These are phyloP conservation scores for Idaea biselata DNA, from an alignment of 2,888 invertebrate species.

Conservation along the genomic window DNA sequence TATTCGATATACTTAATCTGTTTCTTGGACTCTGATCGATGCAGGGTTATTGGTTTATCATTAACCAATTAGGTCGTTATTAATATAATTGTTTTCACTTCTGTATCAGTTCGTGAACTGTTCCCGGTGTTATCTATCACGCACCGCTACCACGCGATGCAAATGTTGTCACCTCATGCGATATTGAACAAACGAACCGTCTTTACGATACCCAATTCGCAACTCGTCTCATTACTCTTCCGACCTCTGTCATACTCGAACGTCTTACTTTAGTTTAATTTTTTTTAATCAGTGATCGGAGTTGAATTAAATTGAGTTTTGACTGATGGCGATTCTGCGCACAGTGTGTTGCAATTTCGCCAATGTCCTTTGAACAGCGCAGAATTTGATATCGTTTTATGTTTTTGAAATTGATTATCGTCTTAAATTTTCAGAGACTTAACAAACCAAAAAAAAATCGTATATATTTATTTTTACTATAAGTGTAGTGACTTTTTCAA, in stretches of 20 bases:
- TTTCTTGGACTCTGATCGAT: conserved; percentile 41
- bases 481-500: conserved; percentile 42
- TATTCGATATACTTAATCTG: conserved; percentile 34
- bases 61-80: conserved; percentile 61
- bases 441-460: conserved; percentile 3
- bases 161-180: conserved; percentile 34
- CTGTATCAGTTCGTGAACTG: conserved; percentile 38
- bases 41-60: conserved; percentile 50
- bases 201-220: conserved; percentile 26
- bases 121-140: conserved; percentile 54
- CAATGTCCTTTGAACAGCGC: too few species aligned
- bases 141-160: conserved; percentile 37
- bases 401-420: conserved; percentile 23
- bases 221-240: conserved; percentile 30
- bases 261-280: conserved; percentile 22
- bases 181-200: conserved; percentile 13
- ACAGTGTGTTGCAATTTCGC: too few species aligned
- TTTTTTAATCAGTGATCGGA: too few species aligned
- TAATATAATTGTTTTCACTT: conserved; percentile 57
- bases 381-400: conserved; percentile 3
- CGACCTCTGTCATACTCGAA: conserved; percentile 31
- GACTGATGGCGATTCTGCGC: too few species aligned
- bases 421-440: conserved; percentile 26
- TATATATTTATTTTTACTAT: conserved; percentile 15
- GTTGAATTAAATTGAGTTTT: too few species aligned